phyloP scores from a whole-genome alignment of 2,113 vertebrate species.

The Oncorhynchus masou region DNA sequence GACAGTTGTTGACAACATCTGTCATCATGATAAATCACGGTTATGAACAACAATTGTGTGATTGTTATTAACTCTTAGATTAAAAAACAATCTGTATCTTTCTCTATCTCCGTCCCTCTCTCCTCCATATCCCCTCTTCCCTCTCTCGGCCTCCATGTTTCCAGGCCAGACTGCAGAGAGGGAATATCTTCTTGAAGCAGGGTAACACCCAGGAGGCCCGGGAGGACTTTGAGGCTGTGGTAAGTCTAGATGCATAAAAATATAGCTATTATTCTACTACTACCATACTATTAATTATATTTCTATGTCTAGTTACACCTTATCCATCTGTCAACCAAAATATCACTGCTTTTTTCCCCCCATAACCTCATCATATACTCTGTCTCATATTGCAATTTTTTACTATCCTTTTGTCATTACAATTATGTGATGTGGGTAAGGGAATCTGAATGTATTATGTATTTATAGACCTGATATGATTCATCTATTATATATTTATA shows the following conservation, averaged over 20 bases:
- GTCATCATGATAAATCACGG: background rate
- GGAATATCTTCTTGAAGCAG: conserved; percentile 80
- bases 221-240: conserved; percentile 79
- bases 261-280: too few species aligned
- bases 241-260: conserved; percentile 40
- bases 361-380: background rate
- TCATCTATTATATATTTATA: background rate
- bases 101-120: too few species aligned
- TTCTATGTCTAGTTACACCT: too few species aligned
- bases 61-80: background rate
- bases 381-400: background rate
- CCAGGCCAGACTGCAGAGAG: conserved; percentile 79
- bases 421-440: background rate
- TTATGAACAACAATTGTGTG: background rate
- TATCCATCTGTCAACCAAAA: background rate
- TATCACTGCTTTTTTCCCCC: background rate
- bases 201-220: conserved; percentile 73
- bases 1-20: background rate
- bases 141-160: background rate
- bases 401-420: background rate
- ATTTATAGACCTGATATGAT: too few species aligned
- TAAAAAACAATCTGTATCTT: too few species aligned
- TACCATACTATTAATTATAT: too few species aligned
- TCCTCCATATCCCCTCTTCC: too few species aligned
- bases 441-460: background rate